Evolutionary conservation across 2,888 invertebrate species (phyloP), one percentile per base, ranked within the genome.

Genomic region (Drosophila affinis): DNA sequence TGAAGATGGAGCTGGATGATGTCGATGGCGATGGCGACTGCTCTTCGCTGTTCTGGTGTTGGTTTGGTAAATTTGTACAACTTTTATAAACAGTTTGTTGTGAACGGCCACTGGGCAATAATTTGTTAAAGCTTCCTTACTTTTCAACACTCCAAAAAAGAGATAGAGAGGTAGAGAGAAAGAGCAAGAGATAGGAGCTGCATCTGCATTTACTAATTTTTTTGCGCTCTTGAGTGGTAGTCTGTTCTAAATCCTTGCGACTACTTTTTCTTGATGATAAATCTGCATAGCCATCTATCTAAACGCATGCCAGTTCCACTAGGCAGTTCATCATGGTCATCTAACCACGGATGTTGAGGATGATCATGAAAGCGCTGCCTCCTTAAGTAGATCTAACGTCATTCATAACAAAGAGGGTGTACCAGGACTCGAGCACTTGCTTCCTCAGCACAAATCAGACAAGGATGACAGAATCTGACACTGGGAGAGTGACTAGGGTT

Each of bases 91-190:
- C 81, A 80, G 82, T 75, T 71, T 63, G 72, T 60, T 14, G 39
- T 39, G 39, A 72, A 75, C 74, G 73, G 78, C 80, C 77, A 83
- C 85, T 88, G 90, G 90, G 90, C 90, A 90, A 90, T 89, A 91
- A 90, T 90, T 90, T 89, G 90, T 90, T 90, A 90, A 90, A 87
- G 90, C 91, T 90, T 91, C 91, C 89, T 90, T 90, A 90, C 91
- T 90, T 91, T 90, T 91, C 90, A 90, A 90, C 90, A 90, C 90
- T 88, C 88, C 64, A 1, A 27, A 18, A 62, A 72, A 72, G 60
- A 47, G 49, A 48, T 52, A 74, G 57, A 59, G 27, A 48, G 55
- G 29, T 29, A 21, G 29, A 29, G 9, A 54, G 39, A 51, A 3
- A 60, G 18, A 52, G 52, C 55, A 54, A 64, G 17, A 64, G 52